Conservation (phyloP, 2,797 vertebrate genomes). For the Bryconaethiops microstoma region DNA sequence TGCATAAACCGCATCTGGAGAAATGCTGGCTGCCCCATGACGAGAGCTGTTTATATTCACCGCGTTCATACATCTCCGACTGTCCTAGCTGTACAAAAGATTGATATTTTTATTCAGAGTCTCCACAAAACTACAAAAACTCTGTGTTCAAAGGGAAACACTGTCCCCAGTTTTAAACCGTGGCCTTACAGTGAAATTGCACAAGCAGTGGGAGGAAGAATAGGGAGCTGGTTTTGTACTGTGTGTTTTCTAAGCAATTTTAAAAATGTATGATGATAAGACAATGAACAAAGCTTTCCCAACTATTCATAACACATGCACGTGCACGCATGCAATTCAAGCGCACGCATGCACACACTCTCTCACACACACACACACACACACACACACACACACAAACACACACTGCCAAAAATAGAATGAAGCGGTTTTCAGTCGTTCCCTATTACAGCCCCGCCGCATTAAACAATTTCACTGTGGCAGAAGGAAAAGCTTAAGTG, state of each 20-base stretch:
- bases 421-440: constrained; percentile 19
- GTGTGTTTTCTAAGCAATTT: constrained; percentile 5
- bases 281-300: constrained; percentile 5
- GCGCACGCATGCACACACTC: neutral
- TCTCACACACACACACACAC: neutral
- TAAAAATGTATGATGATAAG: constrained; percentile 10
- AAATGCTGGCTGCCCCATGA: constrained; percentile 16
- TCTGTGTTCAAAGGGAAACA: constrained; percentile 25
- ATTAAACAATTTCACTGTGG: constrained; percentile 36
- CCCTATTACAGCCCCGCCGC: constrained; percentile 7
- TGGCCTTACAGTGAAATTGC: neutral
- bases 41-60: constrained; percentile 31
- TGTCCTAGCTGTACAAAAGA: constrained; percentile 33
- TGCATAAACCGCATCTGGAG: constrained; percentile 8
- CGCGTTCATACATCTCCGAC: constrained; percentile 26
- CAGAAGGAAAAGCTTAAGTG: constrained; percentile 27
- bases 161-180: neutral
- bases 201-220: neutral
- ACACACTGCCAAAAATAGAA: constrained; percentile 33
- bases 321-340: too few relatives aligned
- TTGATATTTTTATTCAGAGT: too few relatives aligned
- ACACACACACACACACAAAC: neutral
- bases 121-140: neutral
- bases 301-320: neutral
- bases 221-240: neutral